These are phyloP conservation scores for Brotula barbata DNA, from an alignment of 2,797 vertebrate species.

Conservation along the genomic window DNA sequence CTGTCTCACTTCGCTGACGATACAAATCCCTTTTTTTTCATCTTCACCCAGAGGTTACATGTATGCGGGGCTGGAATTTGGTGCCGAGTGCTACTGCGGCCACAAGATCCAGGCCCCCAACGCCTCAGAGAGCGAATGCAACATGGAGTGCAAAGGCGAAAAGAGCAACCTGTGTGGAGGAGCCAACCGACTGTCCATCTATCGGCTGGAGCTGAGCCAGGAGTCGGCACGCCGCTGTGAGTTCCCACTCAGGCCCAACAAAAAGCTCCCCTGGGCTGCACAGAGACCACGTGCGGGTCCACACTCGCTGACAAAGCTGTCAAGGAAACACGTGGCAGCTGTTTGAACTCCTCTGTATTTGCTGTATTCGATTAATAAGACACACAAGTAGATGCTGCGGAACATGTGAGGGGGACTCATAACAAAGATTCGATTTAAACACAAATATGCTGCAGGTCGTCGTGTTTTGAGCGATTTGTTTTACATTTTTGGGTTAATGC, in stretches of 20 bases:
- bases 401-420: background rate
- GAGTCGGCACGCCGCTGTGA: constrained; percentile 93
- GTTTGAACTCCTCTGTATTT: background rate
- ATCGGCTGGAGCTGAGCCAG: constrained; percentile 93
- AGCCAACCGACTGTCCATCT: constrained; percentile 92
- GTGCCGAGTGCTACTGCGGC: constrained; percentile 96
- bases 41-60: constrained; percentile 87
- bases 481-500: constrained; percentile 43
- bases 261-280: constrained; percentile 5
- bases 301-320: constrained; percentile 3
- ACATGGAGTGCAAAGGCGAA: constrained; percentile 96
- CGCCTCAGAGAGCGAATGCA: constrained; percentile 87
- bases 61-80: constrained; percentile 94
- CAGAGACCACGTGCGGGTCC: constrained; percentile 9
- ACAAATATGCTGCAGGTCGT: constrained; percentile 3
- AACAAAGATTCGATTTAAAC: constrained; percentile 14
- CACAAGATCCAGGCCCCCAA: constrained; percentile 93
- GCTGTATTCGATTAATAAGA: constrained; percentile 3
- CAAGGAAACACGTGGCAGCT: constrained; percentile 1
- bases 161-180: constrained; percentile 87
- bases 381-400: constrained; percentile 1
- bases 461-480: constrained; percentile 37
- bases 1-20: constrained; percentile 3
- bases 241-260: constrained; percentile 55
- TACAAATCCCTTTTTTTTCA: constrained; percentile 11